Conservation (phyloP, 2,797 vertebrate genomes). For the Champsocephalus gunnari region DNA sequence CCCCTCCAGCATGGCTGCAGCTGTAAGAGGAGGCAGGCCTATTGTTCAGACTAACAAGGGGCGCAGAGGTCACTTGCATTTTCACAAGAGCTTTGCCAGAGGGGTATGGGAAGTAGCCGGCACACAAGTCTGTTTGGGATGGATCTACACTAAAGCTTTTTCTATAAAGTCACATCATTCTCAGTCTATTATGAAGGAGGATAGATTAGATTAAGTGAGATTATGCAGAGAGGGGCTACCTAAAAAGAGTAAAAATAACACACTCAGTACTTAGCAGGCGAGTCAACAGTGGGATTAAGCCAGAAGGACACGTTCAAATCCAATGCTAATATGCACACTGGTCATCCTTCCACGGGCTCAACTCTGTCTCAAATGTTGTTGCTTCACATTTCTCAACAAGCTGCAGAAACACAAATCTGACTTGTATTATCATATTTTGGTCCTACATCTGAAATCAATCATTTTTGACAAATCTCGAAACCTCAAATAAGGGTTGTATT, state of each 20-base stretch:
- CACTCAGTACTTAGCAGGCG: constrained; percentile 74
- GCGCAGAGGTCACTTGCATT: constrained; percentile 79
- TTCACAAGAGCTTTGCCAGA: constrained; percentile 81
- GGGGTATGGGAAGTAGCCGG: constrained; percentile 64
- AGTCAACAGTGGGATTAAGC: constrained; percentile 83
- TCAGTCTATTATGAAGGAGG: constrained; percentile 79
- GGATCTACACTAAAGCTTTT: constrained; percentile 80
- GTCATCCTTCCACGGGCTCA: constrained; percentile 63
- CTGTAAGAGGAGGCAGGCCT: constrained; percentile 72
- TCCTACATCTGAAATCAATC: constrained; percentile 24
- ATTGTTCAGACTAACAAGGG: constrained; percentile 80
- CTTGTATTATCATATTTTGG: constrained; percentile 20
- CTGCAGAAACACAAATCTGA: constrained; percentile 14
- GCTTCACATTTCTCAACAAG: constrained; percentile 27
- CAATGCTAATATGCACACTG: constrained; percentile 75
- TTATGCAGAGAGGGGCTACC: constrained; percentile 80
- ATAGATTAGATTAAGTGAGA: constrained; percentile 87
- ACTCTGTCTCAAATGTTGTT: constrained; percentile 49
- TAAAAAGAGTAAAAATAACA: constrained; percentile 85
- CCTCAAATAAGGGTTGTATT: constrained; percentile 40
- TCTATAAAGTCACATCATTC: constrained; percentile 78
- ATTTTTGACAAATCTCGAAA: constrained; percentile 47
- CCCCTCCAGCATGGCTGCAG: constrained; percentile 74
- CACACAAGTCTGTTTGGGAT: constrained; percentile 73
- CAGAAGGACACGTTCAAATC: constrained; percentile 75